Evolutionary conservation across 92 coral and sea anemone genomes (phyloP).

Genomic region (Epizoanthus scotinus): DNA sequence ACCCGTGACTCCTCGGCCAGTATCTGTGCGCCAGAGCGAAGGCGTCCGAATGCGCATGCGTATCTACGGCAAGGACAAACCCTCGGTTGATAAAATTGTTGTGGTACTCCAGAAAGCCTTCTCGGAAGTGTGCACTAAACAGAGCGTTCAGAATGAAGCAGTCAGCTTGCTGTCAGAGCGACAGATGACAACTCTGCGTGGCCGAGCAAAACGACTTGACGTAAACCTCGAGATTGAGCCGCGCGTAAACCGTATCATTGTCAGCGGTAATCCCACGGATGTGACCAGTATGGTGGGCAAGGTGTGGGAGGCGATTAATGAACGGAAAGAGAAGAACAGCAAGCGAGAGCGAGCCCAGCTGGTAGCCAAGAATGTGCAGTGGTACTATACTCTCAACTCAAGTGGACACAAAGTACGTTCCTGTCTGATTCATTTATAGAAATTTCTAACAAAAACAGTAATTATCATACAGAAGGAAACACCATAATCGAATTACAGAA

Average conservation of each 20-base stretch:
- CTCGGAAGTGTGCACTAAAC: conserved; percentile 56
- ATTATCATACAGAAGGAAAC: too few relatives aligned
- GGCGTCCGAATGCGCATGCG: conserved; percentile 12
- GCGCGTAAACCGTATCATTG: conserved; percentile 52
- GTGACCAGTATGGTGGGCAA: conserved; percentile 56
- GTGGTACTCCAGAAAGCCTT: conserved; percentile 14
- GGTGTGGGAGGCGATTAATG: conserved; percentile 64
- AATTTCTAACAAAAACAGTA: too few relatives aligned
- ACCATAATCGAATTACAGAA: too few relatives aligned
- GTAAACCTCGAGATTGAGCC: conserved; percentile 59
- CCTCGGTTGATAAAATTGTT: conserved; percentile 18
- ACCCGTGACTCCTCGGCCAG: background rate
- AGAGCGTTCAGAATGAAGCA: conserved; percentile 51
- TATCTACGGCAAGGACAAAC: conserved; percentile 26
- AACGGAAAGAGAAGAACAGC: conserved; percentile 54
- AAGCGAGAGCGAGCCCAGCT: conserved; percentile 64
- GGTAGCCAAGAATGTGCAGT: conserved; percentile 57
- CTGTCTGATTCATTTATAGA: too few relatives aligned
- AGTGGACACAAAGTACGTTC: background rate
- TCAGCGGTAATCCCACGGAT: conserved; percentile 72
- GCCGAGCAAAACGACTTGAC: conserved; percentile 58
- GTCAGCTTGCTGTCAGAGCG: conserved; percentile 48
- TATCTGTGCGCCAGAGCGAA: background rate
- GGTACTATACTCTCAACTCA: conserved; percentile 60
- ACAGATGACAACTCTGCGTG: conserved; percentile 41